A percentile compares a stretch with the other conserved stretches of the same genome.
Evolutionary conservation across 2,888 invertebrate species (phyloP).

Genomic region (Tetramorium bicarinatum): DNA sequence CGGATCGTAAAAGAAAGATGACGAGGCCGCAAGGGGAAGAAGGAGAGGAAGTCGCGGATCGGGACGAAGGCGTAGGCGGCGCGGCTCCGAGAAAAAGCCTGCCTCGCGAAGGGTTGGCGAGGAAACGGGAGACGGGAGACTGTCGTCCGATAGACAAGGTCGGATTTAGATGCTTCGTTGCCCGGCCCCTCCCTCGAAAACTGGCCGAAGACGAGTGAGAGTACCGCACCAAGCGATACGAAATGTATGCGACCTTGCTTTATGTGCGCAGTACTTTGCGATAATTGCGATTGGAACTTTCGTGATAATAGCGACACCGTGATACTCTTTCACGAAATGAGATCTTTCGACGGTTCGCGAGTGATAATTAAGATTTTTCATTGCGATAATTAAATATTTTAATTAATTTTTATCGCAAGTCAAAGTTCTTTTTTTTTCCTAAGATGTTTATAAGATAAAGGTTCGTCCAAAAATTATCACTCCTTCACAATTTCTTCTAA

Average conservation of each 20-base stretch:
- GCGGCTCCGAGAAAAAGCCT: slow-evolving; percentile 53
- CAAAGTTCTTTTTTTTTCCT: background rate
- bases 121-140: slow-evolving; percentile 49
- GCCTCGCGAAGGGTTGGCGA: slow-evolving; percentile 55
- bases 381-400: background rate
- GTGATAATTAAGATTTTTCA: background rate
- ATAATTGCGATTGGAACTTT: background rate
- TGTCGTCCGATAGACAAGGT: slow-evolving; percentile 34
- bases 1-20: background rate
- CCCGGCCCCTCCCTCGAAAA: slow-evolving; percentile 28
- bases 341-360: background rate
- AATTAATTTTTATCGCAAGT: background rate
- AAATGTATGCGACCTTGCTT: background rate
- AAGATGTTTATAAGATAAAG: background rate
- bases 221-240: background rate
- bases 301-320: background rate
- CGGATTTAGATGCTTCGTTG: slow-evolving; percentile 51
- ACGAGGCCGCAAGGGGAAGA: background rate
- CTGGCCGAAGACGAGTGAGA: background rate
- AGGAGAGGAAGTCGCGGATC: background rate
- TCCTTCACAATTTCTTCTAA: background rate
- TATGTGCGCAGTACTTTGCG: background rate
- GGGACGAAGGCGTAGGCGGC: slow-evolving; percentile 21
- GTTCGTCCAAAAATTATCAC: background rate
- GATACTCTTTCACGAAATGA: background rate